These are phyloP conservation scores for Candidula unifasciata DNA, from an alignment of 2,888 invertebrate species.

Conservation along the genomic window DNA sequence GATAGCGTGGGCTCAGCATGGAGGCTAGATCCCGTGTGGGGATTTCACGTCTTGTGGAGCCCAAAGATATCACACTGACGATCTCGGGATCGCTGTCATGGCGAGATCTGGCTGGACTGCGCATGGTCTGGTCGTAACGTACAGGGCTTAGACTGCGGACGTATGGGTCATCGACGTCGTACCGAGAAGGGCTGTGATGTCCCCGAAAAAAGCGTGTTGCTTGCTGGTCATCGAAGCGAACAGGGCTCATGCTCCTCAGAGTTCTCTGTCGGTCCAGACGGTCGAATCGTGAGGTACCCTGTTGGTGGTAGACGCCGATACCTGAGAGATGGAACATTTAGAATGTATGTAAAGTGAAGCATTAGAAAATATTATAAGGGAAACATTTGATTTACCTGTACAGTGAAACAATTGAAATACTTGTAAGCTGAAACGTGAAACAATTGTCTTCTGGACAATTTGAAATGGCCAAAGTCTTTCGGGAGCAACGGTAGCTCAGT, in stretches of 20 bases:
- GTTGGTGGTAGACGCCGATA: constrained; percentile 39
- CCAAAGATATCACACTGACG: constrained; percentile 64
- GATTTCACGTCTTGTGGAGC: constrained; percentile 62
- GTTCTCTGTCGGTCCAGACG: constrained; percentile 52
- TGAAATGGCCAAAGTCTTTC: too few species aligned
- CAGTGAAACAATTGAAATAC: too few species aligned
- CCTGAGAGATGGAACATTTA: constrained; percentile 6
- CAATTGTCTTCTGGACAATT: too few species aligned
- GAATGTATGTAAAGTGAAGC: too few species aligned
- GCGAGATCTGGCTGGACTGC: constrained; percentile 68
- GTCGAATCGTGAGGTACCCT: constrained; percentile 35
- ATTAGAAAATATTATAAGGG: too few species aligned
- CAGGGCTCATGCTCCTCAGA: constrained; percentile 63
- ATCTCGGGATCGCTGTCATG: constrained; percentile 69
- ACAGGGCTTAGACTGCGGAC: constrained; percentile 61
- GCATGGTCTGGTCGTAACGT: constrained; percentile 64
- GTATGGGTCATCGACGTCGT: constrained; percentile 66
- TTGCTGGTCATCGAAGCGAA: constrained; percentile 56
- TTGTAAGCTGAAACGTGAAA: too few species aligned
- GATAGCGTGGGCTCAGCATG: constrained; percentile 68
- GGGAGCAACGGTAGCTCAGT: too few species aligned
- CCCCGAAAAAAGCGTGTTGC: constrained; percentile 56
- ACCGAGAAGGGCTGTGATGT: constrained; percentile 62
- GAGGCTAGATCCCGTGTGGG: constrained; percentile 62
- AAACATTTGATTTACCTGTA: too few species aligned